phyloP scores from a whole-genome alignment of 2,888 invertebrate species.

The Sturmia bella region DNA sequence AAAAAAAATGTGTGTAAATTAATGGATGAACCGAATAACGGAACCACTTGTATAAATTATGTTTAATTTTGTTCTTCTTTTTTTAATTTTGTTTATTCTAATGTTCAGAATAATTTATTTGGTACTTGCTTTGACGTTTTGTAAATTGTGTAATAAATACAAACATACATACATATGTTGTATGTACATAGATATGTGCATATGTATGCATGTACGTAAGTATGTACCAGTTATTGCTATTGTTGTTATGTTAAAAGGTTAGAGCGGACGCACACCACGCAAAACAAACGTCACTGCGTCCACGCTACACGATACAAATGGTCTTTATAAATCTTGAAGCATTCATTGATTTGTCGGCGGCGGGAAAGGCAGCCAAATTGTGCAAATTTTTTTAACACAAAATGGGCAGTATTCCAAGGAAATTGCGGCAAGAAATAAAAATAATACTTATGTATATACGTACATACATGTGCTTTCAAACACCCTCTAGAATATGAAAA shows the following conservation, averaged over 20 bases:
- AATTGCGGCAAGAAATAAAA: neutral
- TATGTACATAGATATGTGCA: neutral
- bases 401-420: conserved; percentile 42
- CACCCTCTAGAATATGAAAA: too few relatives aligned
- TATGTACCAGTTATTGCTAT: too few relatives aligned
- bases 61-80: neutral
- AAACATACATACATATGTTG: neutral
- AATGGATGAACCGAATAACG: conserved; percentile 6
- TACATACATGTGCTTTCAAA: too few relatives aligned
- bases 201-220: neutral
- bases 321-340: neutral
- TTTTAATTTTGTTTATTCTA: neutral
- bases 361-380: neutral
- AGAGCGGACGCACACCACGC: too few relatives aligned
- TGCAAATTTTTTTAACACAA: neutral
- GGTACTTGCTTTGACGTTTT: neutral
- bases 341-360: neutral
- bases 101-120: neutral
- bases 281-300: too few relatives aligned
- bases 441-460: too few relatives aligned
- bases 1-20: neutral
- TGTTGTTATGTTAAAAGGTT: too few relatives aligned
- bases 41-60: conserved; percentile 9
- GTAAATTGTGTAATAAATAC: conserved; percentile 4
- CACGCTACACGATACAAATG: too few relatives aligned